These are phyloP conservation scores for Amorpha juglandis DNA, from an alignment of 2,888 invertebrate species.

Conservation along the genomic window DNA sequence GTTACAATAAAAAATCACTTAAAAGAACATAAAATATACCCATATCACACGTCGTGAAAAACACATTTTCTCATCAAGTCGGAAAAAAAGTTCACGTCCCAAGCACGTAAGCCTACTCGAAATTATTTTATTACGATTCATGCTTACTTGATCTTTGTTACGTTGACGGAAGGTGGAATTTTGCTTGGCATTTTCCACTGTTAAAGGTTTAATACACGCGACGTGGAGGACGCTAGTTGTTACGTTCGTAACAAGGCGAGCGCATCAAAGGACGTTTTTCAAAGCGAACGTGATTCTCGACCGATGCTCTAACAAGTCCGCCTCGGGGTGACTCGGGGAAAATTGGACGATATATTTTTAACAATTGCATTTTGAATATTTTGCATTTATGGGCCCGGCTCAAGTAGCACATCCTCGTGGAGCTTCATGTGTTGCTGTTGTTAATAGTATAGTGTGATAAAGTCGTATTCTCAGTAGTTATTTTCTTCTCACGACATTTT, in stretches of 20 bases:
- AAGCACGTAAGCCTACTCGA: conserved; percentile 62
- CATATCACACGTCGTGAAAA: conserved; percentile 44
- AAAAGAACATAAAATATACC: conserved; percentile 22
- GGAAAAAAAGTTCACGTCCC: conserved; percentile 57
- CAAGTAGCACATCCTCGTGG: neutral
- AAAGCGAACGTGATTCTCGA: conserved; percentile 75
- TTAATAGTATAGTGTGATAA: neutral
- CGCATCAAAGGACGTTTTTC: conserved; percentile 73
- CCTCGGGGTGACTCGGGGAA: conserved; percentile 51
- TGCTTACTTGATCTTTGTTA: conserved; percentile 36
- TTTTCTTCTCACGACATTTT: too few species aligned
- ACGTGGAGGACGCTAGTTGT: conserved; percentile 63
- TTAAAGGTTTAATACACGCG: conserved; percentile 63
- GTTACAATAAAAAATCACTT: conserved; percentile 22
- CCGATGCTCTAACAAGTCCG: conserved; percentile 69
- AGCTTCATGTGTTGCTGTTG: neutral
- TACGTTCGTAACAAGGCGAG: conserved; percentile 64
- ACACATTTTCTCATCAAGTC: conserved; percentile 54
- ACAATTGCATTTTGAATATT: conserved; percentile 47
- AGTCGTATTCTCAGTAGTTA: neutral
- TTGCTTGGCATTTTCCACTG: conserved; percentile 43
- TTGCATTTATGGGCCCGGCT: conserved; percentile 32
- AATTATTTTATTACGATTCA: conserved; percentile 56
- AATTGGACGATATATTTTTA: conserved; percentile 54
- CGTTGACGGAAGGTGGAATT: conserved; percentile 39